Evolutionary conservation across 2,113 vertebrate species (phyloP), one percentile per base, ranked within the genome.

Genomic region (Aleadryas rufinucha): DNA sequence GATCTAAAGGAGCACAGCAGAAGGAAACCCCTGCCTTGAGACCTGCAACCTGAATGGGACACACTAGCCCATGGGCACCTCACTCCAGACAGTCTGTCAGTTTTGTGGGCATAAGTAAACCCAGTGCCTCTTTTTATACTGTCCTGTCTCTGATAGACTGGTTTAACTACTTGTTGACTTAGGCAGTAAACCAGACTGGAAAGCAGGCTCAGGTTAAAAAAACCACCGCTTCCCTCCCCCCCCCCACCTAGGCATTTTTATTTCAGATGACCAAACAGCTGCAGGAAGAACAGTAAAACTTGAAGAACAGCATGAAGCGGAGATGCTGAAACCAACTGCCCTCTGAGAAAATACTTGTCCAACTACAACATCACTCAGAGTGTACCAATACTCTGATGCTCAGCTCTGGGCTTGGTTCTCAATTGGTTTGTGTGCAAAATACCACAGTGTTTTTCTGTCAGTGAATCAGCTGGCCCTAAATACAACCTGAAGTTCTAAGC

Each of bases 151-250:
- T 11, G 10, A n/a, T 0, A 69, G 28, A 41, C n/a, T 17, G 15
- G n/a, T 49, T 85, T 71, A 68, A 95, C 42, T 56, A 50, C 28
- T 63, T 53, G n/a, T 54, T 28, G 16, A 54, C 20, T 52, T 42
- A 20, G n/a, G 11, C 57, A 90, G 35, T 33, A 79, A 85, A 71
- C 24, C 35, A 70, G 19, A 80, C 16, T 26, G 22, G 39, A 91
- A 24, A 89, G 15, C 17, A 87, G 47, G 59, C n/a, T 68, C n/a
- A 60, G 27, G 16, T 88, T 44, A 35, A 68, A 79, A 57, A 30
- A 3, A 4, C 1, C 41, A 11, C 2, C 10, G 19, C 6, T 37
- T 33, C 13, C 6, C 9, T 1, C 0, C 3, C 4, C 20, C 3
- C 4, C 26, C 15, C 26, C 13, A 35, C 24, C 22, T 56, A 49